phyloP scores from a whole-genome alignment of 2,888 invertebrate genomes.

The Byasa hedistus region DNA sequence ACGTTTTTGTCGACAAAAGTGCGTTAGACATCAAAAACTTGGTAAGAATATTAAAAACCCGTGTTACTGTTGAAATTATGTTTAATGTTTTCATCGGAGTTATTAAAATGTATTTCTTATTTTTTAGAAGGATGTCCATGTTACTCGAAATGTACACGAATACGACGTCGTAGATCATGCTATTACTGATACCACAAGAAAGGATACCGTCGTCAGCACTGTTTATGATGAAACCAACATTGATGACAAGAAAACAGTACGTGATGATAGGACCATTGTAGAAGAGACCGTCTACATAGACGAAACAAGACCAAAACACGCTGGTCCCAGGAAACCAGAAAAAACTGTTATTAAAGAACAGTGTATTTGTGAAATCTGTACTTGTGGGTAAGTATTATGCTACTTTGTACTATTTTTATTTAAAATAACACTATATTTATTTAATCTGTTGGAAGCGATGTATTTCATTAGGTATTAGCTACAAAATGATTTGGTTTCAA shows the following conservation, averaged over 20 bases:
- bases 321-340: slow-evolving; percentile 71
- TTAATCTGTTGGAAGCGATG: too few species aligned
- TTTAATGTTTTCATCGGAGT: not conserved
- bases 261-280: slow-evolving; percentile 66
- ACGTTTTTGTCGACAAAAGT: slow-evolving; percentile 77
- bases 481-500: too few species aligned
- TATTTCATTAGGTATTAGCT: too few species aligned
- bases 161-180: slow-evolving; percentile 76
- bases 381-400: slow-evolving; percentile 88
- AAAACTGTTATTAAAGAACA: slow-evolving; percentile 83
- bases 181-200: slow-evolving; percentile 67
- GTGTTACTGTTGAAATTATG: not conserved
- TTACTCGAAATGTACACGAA: slow-evolving; percentile 70
- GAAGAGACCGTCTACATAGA: slow-evolving; percentile 63
- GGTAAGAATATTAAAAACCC: slow-evolving; percentile 52
- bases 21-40: slow-evolving; percentile 76
- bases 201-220: slow-evolving; percentile 68
- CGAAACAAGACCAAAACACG: slow-evolving; percentile 62
- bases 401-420: too few species aligned
- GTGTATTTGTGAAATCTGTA: slow-evolving; percentile 94
- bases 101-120: slow-evolving; percentile 24
- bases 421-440: too few species aligned
- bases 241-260: slow-evolving; percentile 69
- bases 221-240: slow-evolving; percentile 72
- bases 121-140: slow-evolving; percentile 74